phyloP scores from a whole-genome alignment of 2,113 vertebrate genomes.

The Cephalopterus ornatus region DNA sequence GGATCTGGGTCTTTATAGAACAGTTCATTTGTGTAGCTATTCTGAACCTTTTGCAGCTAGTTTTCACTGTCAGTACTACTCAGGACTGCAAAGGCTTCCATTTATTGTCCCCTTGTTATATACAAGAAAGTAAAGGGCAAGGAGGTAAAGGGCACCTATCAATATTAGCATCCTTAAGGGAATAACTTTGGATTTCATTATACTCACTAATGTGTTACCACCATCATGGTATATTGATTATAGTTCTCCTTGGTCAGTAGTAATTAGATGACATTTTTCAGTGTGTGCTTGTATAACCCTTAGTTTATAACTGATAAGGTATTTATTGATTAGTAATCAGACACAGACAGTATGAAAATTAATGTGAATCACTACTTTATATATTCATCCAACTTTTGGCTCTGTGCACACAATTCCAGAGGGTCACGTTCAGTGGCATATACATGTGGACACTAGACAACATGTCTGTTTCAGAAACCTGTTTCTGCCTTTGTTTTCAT shows the following conservation, averaged over 20 bases:
- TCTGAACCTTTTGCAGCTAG: neutral
- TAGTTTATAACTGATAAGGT: neutral
- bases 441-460: neutral
- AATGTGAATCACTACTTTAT: neutral
- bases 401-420: neutral
- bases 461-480: neutral
- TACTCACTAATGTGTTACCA: neutral
- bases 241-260: neutral
- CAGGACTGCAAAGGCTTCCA: neutral
- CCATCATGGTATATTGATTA: neutral
- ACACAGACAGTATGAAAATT: neutral
- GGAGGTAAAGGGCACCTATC: neutral
- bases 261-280: constrained; percentile 1
- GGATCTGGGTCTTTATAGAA: neutral
- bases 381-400: neutral
- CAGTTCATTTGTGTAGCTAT: neutral
- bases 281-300: neutral
- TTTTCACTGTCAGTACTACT: neutral
- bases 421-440: accelerated
- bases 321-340: neutral
- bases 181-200: neutral
- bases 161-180: neutral
- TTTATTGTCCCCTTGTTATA: neutral
- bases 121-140: neutral
- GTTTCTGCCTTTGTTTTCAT: neutral